Evolutionary conservation across 2,113 vertebrate genomes (phyloP).

Genomic region (Anarhynchus alexandrinus): DNA sequence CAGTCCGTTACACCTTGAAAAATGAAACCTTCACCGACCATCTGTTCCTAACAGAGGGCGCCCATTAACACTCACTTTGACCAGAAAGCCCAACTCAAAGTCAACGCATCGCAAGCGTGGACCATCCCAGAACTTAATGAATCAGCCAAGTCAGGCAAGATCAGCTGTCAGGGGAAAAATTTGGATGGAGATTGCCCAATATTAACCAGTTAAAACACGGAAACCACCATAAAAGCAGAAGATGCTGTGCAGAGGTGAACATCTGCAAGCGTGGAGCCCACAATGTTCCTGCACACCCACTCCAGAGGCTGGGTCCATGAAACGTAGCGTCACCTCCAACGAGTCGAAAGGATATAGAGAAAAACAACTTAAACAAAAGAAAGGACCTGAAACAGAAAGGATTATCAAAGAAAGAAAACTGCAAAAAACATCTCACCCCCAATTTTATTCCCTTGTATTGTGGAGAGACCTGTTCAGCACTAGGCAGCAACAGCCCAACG

Average conservation of each 20-base stretch:
- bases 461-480: background rate
- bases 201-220: background rate
- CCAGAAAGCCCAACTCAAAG: background rate
- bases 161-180: background rate
- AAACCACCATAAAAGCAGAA: background rate
- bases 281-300: background rate
- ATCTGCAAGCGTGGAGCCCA: background rate
- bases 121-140: background rate
- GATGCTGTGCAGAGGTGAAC: background rate
- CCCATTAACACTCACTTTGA: background rate
- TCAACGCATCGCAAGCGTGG: accelerated
- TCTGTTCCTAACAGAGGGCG: constrained; percentile 6
- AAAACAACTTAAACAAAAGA: background rate
- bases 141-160: background rate
- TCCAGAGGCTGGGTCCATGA: background rate
- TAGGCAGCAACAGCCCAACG: background rate
- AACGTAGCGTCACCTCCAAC: accelerated
- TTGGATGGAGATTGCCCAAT: background rate
- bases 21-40: constrained; percentile 8
- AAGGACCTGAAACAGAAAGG: background rate
- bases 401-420: background rate
- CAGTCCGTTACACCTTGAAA: background rate
- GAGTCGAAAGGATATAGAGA: background rate
- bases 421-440: background rate
- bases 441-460: background rate